Conservation (phyloP, 2,797 vertebrate genomes). For the Odontamblyopus rebecca region DNA sequence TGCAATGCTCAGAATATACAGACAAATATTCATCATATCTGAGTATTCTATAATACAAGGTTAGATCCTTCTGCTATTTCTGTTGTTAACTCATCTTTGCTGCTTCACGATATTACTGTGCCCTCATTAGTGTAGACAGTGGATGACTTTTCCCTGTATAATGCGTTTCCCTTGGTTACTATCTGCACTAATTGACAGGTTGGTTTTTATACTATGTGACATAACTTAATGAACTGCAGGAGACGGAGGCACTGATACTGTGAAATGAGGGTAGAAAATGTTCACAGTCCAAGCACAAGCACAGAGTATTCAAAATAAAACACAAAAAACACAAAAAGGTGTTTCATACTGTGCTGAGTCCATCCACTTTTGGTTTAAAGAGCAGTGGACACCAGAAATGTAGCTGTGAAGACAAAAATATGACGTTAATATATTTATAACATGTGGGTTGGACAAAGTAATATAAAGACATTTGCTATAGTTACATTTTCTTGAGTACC, state of each 20-base stretch:
- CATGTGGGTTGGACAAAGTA: neutral
- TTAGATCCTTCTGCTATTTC: constrained; percentile 5
- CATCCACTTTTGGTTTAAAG: constrained; percentile 50
- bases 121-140: neutral
- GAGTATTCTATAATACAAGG: too few relatives aligned
- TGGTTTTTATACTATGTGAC: constrained; percentile 8
- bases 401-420: constrained; percentile 53
- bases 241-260: neutral
- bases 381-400: constrained; percentile 79
- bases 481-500: too few relatives aligned
- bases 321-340: neutral
- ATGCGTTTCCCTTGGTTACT: constrained; percentile 12
- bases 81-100: neutral
- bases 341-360: constrained; percentile 12
- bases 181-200: constrained; percentile 1
- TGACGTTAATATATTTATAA: neutral
- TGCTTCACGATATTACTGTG: neutral
- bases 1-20: neutral
- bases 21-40: neutral
- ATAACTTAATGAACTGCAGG: constrained; percentile 1
- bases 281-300: neutral
- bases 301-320: neutral
- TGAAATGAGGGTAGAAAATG: neutral
- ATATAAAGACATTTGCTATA: neutral
- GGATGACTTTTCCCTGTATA: neutral